These are phyloP conservation scores for Hystrix brachyura DNA, from an alignment of 2,113 vertebrate genomes.

Conservation along the genomic window DNA sequence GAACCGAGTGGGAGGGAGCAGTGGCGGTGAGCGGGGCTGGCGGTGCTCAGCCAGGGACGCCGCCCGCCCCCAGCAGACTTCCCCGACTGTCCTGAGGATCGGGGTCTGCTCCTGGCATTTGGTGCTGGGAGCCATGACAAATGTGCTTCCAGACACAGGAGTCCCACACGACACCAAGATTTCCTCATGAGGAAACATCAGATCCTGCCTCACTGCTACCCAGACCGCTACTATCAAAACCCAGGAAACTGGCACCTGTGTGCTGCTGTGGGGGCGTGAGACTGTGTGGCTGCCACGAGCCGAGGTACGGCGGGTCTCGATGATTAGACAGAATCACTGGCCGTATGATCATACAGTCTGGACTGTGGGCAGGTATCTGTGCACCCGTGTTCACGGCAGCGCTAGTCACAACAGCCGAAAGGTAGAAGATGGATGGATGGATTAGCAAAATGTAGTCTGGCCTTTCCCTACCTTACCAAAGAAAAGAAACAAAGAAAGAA, in stretches of 20 bases:
- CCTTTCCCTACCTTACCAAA: neutral
- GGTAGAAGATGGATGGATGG: neutral
- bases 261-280: neutral
- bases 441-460: neutral
- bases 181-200: neutral
- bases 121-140: neutral
- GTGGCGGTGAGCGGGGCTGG: neutral
- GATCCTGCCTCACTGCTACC: neutral
- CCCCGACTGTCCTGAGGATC: neutral
- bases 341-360: neutral
- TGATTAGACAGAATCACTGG: neutral
- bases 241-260: neutral
- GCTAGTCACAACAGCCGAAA: neutral
- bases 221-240: too few species aligned
- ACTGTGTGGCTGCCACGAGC: rapidly evolving
- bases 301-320: neutral
- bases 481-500: neutral
- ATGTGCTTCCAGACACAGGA: neutral
- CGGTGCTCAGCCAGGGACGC: neutral
- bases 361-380: neutral
- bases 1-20: rapidly evolving
- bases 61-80: neutral
- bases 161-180: neutral
- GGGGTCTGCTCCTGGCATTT: neutral
- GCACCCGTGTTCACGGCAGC: neutral